A percentile compares a stretch with the other conserved stretches of the same genome.
These are phyloP conservation scores for Bradynema listronoti DNA, from an alignment of 1,140 invertebrate genomes.

Conservation along the genomic window DNA sequence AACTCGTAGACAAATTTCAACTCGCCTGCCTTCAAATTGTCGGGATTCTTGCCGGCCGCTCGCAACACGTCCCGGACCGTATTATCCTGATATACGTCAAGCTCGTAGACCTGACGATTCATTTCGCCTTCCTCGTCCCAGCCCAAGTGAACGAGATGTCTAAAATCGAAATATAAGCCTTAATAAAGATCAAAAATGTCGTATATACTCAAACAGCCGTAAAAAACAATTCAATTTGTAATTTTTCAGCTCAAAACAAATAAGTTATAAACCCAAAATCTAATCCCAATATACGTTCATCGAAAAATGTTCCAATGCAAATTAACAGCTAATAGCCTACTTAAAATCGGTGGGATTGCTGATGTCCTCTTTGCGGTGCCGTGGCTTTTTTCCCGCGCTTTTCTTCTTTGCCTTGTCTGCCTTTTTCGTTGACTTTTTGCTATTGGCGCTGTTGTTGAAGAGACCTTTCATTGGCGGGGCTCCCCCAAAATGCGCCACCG, in stretches of 20 bases:
- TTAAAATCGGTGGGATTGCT: conserved; percentile 25
- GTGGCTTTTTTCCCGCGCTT: conserved; percentile 12
- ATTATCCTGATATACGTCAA: conserved; percentile 17
- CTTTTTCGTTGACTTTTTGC: not conserved
- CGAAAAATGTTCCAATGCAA: no score
- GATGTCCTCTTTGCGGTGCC: conserved; percentile 25
- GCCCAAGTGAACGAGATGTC: conserved; percentile 21
- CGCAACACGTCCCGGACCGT: conserved; percentile 11
- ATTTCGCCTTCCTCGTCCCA: conserved; percentile 22
- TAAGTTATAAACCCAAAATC: no score
- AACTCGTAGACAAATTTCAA: conserved; percentile 25
- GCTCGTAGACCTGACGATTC: conserved; percentile 10
- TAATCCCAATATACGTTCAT: no score
- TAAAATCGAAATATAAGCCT: no score
- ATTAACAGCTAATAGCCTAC: not conserved
- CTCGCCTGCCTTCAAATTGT: conserved; percentile 12
- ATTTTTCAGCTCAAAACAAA: not conserved
- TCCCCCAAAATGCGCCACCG: conserved; percentile 5
- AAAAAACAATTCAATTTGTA: not conserved
- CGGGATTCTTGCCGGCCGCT: conserved; percentile 20
- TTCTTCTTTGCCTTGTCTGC: conserved; percentile 20
- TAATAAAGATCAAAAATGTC: not conserved
- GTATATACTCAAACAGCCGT: not conserved
- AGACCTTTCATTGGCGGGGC: not conserved
- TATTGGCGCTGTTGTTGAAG: conserved; percentile 18